Base-by-base conservation (phyloP, 2,888 invertebrate species). In the Drosophila gaucha region DNA sequence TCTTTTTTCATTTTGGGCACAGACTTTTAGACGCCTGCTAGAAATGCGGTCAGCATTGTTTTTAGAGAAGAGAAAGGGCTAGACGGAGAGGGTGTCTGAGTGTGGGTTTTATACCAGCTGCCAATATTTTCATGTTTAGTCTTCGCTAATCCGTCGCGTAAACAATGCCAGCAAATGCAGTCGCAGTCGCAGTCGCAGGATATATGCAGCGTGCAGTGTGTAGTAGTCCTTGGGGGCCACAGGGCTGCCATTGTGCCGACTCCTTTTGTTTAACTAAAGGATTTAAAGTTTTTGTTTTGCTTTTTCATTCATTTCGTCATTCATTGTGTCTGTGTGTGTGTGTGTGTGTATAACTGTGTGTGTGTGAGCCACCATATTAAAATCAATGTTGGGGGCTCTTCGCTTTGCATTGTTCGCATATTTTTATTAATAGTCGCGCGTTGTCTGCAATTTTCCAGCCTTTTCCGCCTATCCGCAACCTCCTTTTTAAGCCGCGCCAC, bases 201-300 rank as follows among this genome's bases (percentile, higher is more conserved):
- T 49, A 18, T 28, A 18, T 26, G 44, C 44, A 38, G 28, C 18
- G 20, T 38, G 31, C 58, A 33, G n/a, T 14, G 22, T 24, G 30
- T 58, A n/a, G n/a, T n/a, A n/a, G 58, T 51, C 22, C 41, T 55
- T 66, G 56, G 49, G 55, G 66, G 44, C 66, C 56, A 55, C 22
- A 38, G 49, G n/a, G 50, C 36, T 56, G 56, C 66, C 76, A 78
- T 74, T 74, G 74, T 74, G 65, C 59, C 56, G 67, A 72, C 76
- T 75, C 52, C 80, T 80, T 79, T 76, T 80, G 83, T 80, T 80
- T 82, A 76, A 69, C 72, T 79, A 80, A 80, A 83, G 79, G 79
- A 80, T 80, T 80, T 79, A 80, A 80, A 80, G 83, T 80, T 80
- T 82, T 82, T 79, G 71, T 75, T 78, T 79, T 75, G 79, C 68